Evolutionary conservation across 2,113 vertebrate species (phyloP).

Genomic region (Panthera tigris): DNA sequence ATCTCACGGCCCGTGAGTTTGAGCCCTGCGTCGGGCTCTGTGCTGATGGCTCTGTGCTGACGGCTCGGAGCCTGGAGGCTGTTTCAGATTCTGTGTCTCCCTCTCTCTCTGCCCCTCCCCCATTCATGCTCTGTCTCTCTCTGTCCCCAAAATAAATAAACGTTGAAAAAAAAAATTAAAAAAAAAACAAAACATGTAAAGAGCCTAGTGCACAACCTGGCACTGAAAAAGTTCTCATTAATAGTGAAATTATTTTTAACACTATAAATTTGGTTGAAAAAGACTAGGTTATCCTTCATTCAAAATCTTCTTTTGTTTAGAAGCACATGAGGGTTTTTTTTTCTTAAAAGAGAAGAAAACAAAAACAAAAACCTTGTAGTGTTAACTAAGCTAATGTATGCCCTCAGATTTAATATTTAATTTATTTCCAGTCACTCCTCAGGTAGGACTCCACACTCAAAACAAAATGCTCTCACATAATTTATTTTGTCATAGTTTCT

Average conservation of each 20-base stretch:
- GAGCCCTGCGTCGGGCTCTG: too few relatives aligned
- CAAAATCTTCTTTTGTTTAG: not conserved
- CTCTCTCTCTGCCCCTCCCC: too few relatives aligned
- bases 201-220: too few relatives aligned
- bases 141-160: too few relatives aligned
- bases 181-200: too few relatives aligned
- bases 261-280: not conserved
- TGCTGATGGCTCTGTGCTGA: too few relatives aligned
- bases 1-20: too few relatives aligned
- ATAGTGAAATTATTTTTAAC: not conserved
- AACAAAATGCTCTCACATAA: not conserved
- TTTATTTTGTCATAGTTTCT: not conserved
- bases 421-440: not conserved
- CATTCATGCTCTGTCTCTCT: too few relatives aligned
- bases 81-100: too few relatives aligned
- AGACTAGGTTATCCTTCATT: not conserved
- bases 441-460: not conserved
- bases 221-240: not conserved
- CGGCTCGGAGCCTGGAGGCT: rapidly evolving
- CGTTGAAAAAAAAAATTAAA: too few relatives aligned
- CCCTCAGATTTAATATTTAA: not conserved
- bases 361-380: not conserved
- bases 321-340: not conserved
- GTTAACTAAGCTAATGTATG: not conserved
- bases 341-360: not conserved